These are phyloP conservation scores for Triops cancriformis DNA, from an alignment of 1,140 invertebrate genomes.

Conservation along the genomic window DNA sequence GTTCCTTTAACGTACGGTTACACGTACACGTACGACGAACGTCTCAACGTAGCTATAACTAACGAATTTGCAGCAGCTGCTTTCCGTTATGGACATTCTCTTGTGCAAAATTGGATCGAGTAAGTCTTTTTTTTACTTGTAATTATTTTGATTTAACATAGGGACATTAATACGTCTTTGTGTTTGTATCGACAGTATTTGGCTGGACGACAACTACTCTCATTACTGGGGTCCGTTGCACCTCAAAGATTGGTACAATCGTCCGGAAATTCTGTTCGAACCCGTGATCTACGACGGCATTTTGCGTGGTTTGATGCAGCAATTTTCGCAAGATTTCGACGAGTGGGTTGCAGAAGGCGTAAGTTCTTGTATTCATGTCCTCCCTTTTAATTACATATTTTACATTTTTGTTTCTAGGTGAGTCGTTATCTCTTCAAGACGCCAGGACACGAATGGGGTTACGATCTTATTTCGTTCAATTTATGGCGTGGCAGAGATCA, in stretches of 20 bases:
- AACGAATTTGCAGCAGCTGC: slow-evolving; percentile 46
- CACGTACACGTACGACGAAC: slow-evolving; percentile 76
- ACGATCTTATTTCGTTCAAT: slow-evolving; percentile 72
- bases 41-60: slow-evolving; percentile 64
- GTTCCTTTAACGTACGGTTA: slow-evolving; percentile 52
- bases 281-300: slow-evolving; percentile 32
- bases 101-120: slow-evolving; percentile 68
- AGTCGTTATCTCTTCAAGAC: slow-evolving; percentile 32
- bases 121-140: no score
- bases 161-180: background rate
- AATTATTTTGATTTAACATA: no score
- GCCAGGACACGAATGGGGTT: slow-evolving; percentile 54
- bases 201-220: slow-evolving; percentile 23
- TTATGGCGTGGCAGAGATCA: slow-evolving; percentile 84
- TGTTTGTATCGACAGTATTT: slow-evolving; percentile 21
- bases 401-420: slow-evolving; percentile 21
- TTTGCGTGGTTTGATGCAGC: slow-evolving; percentile 30
- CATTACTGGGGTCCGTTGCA: slow-evolving; percentile 27
- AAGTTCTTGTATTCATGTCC: no score
- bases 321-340: slow-evolving; percentile 28
- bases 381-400: background rate
- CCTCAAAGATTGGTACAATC: slow-evolving; percentile 33
- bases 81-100: slow-evolving; percentile 46
- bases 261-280: slow-evolving; percentile 31
- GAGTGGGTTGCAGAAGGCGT: slow-evolving; percentile 23